Base-by-base conservation (phyloP, 1,140 invertebrate genomes). In the Vollenhovia emeryi region DNA sequence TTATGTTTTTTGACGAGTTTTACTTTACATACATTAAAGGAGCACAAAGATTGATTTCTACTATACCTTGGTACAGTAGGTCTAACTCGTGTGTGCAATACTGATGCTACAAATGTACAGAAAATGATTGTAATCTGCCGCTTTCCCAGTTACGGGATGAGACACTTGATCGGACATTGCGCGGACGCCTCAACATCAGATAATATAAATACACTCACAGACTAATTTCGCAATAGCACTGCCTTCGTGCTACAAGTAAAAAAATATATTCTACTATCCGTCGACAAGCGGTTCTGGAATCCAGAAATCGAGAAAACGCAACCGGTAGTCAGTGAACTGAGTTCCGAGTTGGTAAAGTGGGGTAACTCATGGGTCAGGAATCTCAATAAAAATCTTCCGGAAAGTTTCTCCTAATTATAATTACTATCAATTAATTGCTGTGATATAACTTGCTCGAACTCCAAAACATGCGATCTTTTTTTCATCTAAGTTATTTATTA, bases 361-460 rank as follows among this genome's bases (percentile, higher is more conserved):
- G 59, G 45, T 89, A 87, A 91, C 85, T 79, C 24, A 24, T 13
- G 76, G 82, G 73, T 87, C 79, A 89, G 33, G 75, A 87, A 89
- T 91, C 48, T 55, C 90, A 69, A 90, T 89, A 89, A 89, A 91
- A 88, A 59, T 87, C 57, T 18, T 15, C 40, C 21, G 15, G 9
- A 78, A 43, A 84, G 75, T 89, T 89, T 91, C 87, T 87, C 83
- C 30, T 90, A 85, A 87, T 90, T 91, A 87, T 85, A 87, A 87
- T 90, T 86, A 86, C 86, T 75, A 85, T 74, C 69, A 66, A 85
- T 89, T 87, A 86, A 91, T 88, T 73, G 40, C 27, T 57, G 9
- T 84, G 73, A 84, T 52, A 83, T 62, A 84, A 86, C 45, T 13
- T n/a, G 36, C 9, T 2, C 4, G 13, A 6, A 15, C 3, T 62